Conservation (phyloP, 2,113 vertebrate species). For the Malurus elegans region DNA sequence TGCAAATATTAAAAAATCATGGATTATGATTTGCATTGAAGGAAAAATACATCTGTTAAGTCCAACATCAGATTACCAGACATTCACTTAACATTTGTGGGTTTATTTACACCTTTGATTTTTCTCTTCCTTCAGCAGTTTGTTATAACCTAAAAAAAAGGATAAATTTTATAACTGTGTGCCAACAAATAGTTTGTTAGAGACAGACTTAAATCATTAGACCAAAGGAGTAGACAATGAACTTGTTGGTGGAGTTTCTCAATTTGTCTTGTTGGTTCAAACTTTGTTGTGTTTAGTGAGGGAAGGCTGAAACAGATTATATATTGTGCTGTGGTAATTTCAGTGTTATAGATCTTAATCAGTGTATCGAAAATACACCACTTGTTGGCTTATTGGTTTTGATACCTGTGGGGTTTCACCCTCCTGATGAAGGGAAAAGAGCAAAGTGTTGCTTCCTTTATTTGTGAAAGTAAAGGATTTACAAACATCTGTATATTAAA, state of each 20-base stretch:
- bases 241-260: background rate
- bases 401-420: background rate
- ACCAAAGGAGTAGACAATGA: background rate
- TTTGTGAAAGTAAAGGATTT: background rate
- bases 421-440: background rate
- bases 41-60: background rate
- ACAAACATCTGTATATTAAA: background rate
- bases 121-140: slow-evolving; percentile 47
- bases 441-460: background rate
- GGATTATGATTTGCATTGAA: background rate
- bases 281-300: background rate
- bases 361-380: background rate
- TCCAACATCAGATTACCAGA: background rate
- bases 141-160: background rate
- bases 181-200: background rate
- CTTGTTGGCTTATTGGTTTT: background rate
- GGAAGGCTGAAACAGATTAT: background rate
- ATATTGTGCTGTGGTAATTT: background rate
- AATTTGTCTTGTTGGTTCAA: background rate
- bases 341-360: background rate
- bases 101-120: slow-evolving; percentile 43
- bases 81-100: slow-evolving; percentile 1
- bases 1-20: background rate
- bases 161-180: background rate
- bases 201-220: background rate